Percentiles rank a stretch among this genome's conserved stretches.
Evolutionary conservation across 1,140 invertebrate species (phyloP).

Genomic region (Cataglyphis hispanica): DNA sequence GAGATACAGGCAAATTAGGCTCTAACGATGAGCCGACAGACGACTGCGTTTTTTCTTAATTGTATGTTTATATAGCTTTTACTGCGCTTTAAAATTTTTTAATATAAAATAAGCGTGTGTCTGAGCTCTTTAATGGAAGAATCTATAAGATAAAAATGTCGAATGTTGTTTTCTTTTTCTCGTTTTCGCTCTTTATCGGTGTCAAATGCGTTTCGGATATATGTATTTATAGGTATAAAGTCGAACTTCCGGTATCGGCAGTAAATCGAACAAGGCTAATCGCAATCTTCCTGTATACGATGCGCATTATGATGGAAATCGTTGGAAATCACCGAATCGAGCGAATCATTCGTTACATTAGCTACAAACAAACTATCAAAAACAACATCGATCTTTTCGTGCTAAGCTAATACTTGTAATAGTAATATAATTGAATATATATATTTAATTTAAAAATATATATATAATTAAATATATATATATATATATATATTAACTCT

Average conservation of each 20-base stretch:
- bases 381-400: neutral
- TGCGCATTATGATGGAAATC: slow-evolving; percentile 53
- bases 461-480: too few relatives aligned
- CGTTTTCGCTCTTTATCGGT: neutral
- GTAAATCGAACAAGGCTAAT: slow-evolving; percentile 73
- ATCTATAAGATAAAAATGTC: slow-evolving; percentile 4
- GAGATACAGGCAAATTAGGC: neutral
- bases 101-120: neutral
- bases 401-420: neutral
- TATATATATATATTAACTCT: too few relatives aligned
- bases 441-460: neutral
- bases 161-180: neutral
- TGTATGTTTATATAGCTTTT: neutral
- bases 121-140: neutral
- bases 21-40: neutral
- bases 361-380: neutral
- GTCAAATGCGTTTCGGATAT: slow-evolving; percentile 68
- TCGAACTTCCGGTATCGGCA: slow-evolving; percentile 61
- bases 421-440: neutral
- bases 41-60: slow-evolving; percentile 1
- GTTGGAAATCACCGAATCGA: slow-evolving; percentile 17
- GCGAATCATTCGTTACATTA: slow-evolving; percentile 9
- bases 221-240: slow-evolving; percentile 58
- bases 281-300: slow-evolving; percentile 64
- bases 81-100: neutral